Conservation (phyloP, 2,113 vertebrate genomes). For the Mionectes macconnelli region DNA sequence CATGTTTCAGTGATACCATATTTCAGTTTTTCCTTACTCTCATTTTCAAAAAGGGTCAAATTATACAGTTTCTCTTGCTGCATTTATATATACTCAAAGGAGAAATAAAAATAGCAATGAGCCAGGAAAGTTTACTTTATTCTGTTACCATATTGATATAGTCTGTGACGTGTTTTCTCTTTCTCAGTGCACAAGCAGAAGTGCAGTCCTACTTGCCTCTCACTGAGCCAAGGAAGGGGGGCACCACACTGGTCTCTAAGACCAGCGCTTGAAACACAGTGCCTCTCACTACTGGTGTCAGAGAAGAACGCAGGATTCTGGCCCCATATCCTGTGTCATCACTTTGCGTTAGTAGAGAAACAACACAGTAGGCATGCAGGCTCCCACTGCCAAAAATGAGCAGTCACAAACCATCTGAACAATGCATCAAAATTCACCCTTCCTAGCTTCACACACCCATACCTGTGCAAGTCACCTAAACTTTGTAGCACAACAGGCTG, state of each 20-base stretch:
- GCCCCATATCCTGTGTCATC: accelerated
- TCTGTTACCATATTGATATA: neutral
- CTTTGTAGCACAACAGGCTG: neutral
- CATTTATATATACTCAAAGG: neutral
- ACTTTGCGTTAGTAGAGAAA: neutral
- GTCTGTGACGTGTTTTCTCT: neutral
- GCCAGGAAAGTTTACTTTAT: neutral
- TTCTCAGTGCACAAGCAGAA: neutral
- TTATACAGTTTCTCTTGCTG: neutral
- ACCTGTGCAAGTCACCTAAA: neutral
- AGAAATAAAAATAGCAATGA: neutral
- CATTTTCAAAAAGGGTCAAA: conserved; percentile 7
- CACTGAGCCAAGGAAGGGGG: neutral
- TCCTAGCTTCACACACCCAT: neutral
- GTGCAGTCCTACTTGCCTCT: neutral
- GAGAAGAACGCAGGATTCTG: neutral
- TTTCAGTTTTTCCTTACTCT: conserved; percentile 36
- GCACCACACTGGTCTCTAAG: neutral
- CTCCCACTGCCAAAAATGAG: neutral
- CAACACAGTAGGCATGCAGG: neutral
- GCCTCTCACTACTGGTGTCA: neutral
- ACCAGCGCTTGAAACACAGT: neutral
- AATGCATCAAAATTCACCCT: accelerated
- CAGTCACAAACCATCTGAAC: neutral
- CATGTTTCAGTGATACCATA: conserved; percentile 1